Percentiles rank a stretch among this genome's conserved stretches.
Conservation (phyloP, 2,797 vertebrate species). For the Heteromormyrus szaboi region DNA sequence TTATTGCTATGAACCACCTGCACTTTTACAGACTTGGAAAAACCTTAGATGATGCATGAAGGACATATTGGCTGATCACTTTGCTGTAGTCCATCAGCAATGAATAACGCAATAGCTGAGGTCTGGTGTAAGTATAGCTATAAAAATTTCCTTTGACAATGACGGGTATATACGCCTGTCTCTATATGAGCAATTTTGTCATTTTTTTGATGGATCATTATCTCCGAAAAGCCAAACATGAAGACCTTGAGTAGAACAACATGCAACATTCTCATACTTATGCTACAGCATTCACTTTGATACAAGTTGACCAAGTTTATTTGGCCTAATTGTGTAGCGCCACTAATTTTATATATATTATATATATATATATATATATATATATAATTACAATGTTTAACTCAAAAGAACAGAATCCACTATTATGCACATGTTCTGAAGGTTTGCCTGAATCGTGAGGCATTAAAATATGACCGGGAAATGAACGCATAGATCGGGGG, state of each 20-base stretch:
- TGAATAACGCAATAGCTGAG: background rate
- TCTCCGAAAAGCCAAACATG: background rate
- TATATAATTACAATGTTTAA: background rate
- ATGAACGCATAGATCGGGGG: background rate
- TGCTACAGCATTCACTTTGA: background rate
- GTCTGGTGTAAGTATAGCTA: background rate
- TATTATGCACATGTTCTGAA: background rate
- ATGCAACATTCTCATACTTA: background rate
- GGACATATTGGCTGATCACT: background rate
- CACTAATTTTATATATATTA: background rate
- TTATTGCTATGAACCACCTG: conserved; percentile 15
- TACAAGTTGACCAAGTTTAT: background rate
- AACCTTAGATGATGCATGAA: background rate
- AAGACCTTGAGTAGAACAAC: background rate
- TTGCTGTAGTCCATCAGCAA: background rate
- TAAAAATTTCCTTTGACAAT: background rate
- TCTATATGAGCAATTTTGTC: background rate
- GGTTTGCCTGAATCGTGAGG: background rate
- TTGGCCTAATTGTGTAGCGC: background rate
- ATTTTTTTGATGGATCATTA: background rate
- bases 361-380: too few relatives aligned
- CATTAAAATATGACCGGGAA: background rate
- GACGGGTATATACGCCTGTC: background rate
- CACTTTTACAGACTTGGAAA: background rate
- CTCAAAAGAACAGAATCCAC: background rate